A percentile compares a stretch with the other conserved stretches of the same genome.
These are phyloP conservation scores for Dallia pectoralis DNA, from an alignment of 2,797 vertebrate genomes.

Conservation along the genomic window DNA sequence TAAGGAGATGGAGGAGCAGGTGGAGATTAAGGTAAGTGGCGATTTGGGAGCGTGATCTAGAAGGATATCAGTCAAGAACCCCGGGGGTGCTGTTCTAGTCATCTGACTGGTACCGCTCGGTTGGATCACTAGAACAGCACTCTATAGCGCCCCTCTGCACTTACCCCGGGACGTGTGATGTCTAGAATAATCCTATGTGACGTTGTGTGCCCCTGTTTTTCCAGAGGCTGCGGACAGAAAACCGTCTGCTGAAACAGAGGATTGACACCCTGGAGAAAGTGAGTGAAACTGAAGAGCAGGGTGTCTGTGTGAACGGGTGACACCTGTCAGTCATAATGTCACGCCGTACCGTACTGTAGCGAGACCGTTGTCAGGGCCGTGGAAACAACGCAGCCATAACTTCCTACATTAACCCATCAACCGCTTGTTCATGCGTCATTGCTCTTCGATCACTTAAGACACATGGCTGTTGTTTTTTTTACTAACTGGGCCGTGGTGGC, in stretches of 20 bases:
- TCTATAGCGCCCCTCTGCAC: background rate
- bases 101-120: background rate
- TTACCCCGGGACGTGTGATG: background rate
- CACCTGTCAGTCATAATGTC: conserved; percentile 7
- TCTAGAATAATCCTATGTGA: background rate
- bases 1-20: conserved; percentile 99
- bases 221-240: conserved; percentile 96
- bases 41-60: background rate
- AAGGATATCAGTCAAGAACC: background rate
- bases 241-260: conserved; percentile 93
- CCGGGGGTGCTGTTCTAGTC: background rate
- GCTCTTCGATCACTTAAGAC: conserved; percentile 23
- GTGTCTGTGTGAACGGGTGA: background rate
- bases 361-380: conserved; percentile 23
- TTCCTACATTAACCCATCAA: conserved; percentile 53
- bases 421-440: conserved; percentile 40
- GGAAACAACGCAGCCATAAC: conserved; percentile 36
- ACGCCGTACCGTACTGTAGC: conserved; percentile 16
- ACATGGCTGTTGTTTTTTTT: conserved; percentile 39
- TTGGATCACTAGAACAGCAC: background rate
- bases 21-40: conserved; percentile 93
- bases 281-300: conserved; percentile 63
- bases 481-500: conserved; percentile 60
- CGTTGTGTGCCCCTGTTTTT: conserved; percentile 37
- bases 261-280: conserved; percentile 99